These are phyloP conservation scores for Macrosoma leucophasiata DNA, from an alignment of 2,888 invertebrate genomes.

Conservation along the genomic window DNA sequence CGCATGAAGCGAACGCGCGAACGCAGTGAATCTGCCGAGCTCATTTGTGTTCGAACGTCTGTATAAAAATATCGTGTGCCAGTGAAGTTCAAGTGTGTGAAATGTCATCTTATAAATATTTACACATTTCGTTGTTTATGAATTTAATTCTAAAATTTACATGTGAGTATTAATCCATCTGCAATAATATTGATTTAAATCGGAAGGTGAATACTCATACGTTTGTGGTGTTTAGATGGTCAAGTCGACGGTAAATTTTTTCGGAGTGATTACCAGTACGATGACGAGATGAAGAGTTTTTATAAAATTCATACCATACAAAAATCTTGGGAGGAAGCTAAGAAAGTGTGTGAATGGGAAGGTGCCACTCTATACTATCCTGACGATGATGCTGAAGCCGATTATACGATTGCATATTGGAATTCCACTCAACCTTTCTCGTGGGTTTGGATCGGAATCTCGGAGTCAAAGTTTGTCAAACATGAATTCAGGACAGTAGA, in stretches of 20 bases:
- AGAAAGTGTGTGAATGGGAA: constrained; percentile 41
- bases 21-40: no score
- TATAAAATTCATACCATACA: constrained; percentile 52
- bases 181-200: constrained; percentile 1
- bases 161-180: constrained; percentile 23
- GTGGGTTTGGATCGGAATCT: constrained; percentile 40
- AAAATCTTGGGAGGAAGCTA: constrained; percentile 44
- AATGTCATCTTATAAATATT: constrained; percentile 22
- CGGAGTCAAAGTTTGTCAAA: no score
- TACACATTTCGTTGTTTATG: constrained; percentile 20
- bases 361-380: constrained; percentile 50
- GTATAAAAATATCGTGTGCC: no score
- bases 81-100: constrained; percentile 4
- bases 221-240: constrained; percentile 34
- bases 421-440: constrained; percentile 32
- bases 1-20: no score
- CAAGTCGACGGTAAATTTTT: constrained; percentile 43
- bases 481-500: no score
- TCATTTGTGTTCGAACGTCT: no score
- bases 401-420: constrained; percentile 33
- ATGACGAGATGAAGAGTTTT: constrained; percentile 39
- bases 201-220: constrained; percentile 3
- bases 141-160: constrained; percentile 19
- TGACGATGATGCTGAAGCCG: constrained; percentile 38
- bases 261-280: constrained; percentile 47